Base-by-base conservation (phyloP, 2,113 vertebrate genomes). In the Jaculus jaculus region DNA sequence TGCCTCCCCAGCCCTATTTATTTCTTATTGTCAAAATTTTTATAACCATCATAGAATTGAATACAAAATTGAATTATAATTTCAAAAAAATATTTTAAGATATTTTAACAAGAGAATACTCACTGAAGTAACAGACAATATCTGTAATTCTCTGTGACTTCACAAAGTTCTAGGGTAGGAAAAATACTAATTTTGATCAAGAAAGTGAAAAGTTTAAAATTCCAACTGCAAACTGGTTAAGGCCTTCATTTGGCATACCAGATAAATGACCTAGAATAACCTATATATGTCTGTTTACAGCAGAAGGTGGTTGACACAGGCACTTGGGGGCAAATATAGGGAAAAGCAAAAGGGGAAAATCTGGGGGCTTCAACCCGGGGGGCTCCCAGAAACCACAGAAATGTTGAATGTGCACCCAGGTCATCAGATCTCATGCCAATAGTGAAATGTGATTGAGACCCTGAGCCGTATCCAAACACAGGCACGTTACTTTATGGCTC, bases 401-500 rank as follows among this genome's bases (percentile, higher is more conserved):
- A 39, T 21, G 23, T 69, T 34, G 18, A 54, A 63, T 66, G 28
- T 60, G 16, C 54, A 39, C 51, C 39, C 28, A 83, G n/a, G n/a
- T 12, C 23, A 17, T 32, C 16, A 42, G 28, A 68, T 51, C 28
- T 61, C 26, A 2, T 13, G 30, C 20, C 65, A 54, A 32, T 32
- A 47, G 39, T 11, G 5, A 17, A 21, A 34, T 60, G 24, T 61
- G 37, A 54, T 10, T 1, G 8, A 42, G 30, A 75, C 30, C 72
- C 58, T 3, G 5, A 51, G 37, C 26, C 26, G n/a, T 20, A n/a
- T 54, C 26, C 32, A 30, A 37, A 32, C 15, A 1, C 0, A 66
- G 79, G 37, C 23, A 77, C 51, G 0, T 77, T 98, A 99, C 99
- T 98, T 99, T 99, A 92, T 99, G 99, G 98, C 99, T 99, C 28